These are phyloP conservation scores for Pangasius djambal DNA, from an alignment of 2,797 vertebrate genomes.

Conservation along the genomic window DNA sequence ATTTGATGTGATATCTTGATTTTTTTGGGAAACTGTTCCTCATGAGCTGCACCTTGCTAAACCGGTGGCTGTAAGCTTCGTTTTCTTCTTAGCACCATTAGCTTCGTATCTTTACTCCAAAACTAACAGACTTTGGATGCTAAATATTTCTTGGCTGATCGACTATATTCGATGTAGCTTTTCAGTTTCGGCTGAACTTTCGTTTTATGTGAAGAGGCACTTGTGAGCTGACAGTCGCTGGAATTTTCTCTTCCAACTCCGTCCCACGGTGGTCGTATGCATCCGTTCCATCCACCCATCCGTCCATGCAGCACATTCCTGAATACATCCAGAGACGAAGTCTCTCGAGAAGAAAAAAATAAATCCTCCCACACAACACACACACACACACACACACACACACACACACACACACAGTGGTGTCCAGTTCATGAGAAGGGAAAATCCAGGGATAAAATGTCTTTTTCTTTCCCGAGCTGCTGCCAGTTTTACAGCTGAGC, in stretches of 20 bases:
- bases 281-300: background rate
- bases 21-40: background rate
- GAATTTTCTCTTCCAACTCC: constrained; percentile 8
- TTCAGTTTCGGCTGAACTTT: constrained; percentile 17
- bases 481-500: constrained; percentile 57
- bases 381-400: background rate
- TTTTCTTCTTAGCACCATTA: background rate
- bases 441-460: constrained; percentile 46
- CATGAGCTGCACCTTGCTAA: background rate
- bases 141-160: background rate
- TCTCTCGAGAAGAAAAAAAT: constrained; percentile 4
- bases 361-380: constrained; percentile 11
- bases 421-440: constrained; percentile 48
- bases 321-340: background rate
- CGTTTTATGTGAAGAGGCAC: background rate
- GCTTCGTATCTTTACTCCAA: background rate
- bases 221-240: background rate
- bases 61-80: background rate
- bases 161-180: background rate
- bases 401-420: constrained; percentile 29
- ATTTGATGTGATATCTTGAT: background rate
- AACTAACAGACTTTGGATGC: background rate
- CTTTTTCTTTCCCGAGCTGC: constrained; percentile 42
- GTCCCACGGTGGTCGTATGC: background rate
- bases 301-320: constrained; percentile 5